These are phyloP conservation scores for Lagopus muta DNA, from an alignment of 2,113 vertebrate genomes.

Conservation along the genomic window DNA sequence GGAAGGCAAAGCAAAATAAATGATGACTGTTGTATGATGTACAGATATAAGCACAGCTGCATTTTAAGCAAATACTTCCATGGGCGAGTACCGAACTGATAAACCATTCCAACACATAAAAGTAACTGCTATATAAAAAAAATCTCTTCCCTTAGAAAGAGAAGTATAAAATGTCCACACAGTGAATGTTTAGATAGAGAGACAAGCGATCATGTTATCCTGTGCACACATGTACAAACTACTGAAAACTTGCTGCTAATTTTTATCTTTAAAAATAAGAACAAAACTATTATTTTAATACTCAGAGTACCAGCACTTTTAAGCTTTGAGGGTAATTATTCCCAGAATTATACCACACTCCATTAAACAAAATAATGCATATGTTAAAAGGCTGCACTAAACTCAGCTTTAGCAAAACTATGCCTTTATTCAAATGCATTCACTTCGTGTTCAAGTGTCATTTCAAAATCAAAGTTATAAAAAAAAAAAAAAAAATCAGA, in stretches of 20 bases:
- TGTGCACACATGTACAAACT: neutral
- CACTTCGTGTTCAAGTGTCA: constrained; percentile 44
- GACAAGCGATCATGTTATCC: neutral
- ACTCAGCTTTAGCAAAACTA: constrained; percentile 46
- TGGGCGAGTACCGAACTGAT: neutral
- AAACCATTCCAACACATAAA: neutral
- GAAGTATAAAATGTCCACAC: neutral
- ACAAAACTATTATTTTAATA: constrained; percentile 17
- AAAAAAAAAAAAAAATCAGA: constrained; percentile 47
- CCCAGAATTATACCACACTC: constrained; percentile 49
- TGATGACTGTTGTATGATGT: neutral
- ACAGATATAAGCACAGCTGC: neutral
- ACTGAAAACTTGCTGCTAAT: neutral
- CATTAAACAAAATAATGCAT: constrained; percentile 57
- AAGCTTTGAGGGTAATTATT: constrained; percentile 30
- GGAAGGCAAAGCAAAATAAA: neutral
- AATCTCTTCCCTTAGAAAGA: neutral
- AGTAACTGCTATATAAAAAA: neutral
- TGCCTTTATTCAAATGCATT: constrained; percentile 55
- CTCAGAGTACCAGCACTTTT: constrained; percentile 10
- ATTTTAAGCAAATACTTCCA: neutral
- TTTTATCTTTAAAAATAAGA: neutral
- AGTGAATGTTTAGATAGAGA: neutral
- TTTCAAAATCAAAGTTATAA: constrained; percentile 80
- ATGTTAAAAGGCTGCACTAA: constrained; percentile 36